Evolutionary conservation across 2,888 invertebrate genomes (phyloP).

Genomic region (Neoitamus cyanurus): DNA sequence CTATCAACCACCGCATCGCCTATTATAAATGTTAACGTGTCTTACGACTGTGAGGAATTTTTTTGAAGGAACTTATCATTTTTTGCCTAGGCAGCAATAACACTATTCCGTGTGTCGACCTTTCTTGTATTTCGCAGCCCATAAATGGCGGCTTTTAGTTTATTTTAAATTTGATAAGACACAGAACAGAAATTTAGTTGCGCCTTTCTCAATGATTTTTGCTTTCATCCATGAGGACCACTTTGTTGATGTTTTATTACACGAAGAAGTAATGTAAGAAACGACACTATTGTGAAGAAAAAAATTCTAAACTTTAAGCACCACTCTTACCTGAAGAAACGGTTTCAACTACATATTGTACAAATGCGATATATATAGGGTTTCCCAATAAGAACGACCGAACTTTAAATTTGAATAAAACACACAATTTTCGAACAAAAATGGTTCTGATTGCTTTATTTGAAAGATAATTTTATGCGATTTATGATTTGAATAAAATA

Average conservation of each 20-base stretch:
- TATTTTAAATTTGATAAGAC: not conserved
- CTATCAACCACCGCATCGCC: not conserved
- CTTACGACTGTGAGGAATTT: not conserved
- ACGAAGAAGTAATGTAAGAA: not conserved
- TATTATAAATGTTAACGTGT: not conserved
- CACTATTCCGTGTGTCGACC: not conserved
- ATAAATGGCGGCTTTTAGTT: not conserved
- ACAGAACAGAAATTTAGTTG: not conserved
- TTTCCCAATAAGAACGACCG: too few species aligned
- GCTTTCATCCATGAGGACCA: not conserved
- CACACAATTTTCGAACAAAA: too few species aligned
- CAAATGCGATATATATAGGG: too few species aligned
- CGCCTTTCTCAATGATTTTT: not conserved
- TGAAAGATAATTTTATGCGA: too few species aligned
- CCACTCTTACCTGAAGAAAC: too few species aligned
- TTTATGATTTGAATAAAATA: too few species aligned
- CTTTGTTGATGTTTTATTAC: not conserved
- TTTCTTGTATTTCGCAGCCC: not conserved
- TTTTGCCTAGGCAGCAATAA: not conserved
- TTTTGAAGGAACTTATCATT: not conserved
- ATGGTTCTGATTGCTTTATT: too few species aligned
- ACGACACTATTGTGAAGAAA: not conserved
- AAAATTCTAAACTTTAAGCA: too few species aligned
- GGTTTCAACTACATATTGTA: too few species aligned
- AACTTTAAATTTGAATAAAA: too few species aligned